These are phyloP conservation scores for Mylabris phalerata DNA, from an alignment of 1,140 invertebrate genomes.

Conservation along the genomic window DNA sequence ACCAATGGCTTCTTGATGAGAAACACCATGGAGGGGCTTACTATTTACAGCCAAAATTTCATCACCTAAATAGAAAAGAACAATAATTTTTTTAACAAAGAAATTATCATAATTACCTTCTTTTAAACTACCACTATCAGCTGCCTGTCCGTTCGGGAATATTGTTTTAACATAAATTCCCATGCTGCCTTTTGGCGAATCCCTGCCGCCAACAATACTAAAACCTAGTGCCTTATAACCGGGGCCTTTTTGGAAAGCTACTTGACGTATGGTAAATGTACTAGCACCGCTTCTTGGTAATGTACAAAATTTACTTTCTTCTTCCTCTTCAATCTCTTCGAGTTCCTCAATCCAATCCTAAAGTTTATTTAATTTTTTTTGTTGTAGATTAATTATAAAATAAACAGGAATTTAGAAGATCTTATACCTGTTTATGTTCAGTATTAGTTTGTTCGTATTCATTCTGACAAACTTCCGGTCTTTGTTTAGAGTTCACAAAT, in stretches of 20 bases:
- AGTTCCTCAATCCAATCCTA: constrained; percentile 38
- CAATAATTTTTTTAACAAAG: not conserved
- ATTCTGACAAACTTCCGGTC: constrained; percentile 32
- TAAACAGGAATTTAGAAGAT: constrained; percentile 8
- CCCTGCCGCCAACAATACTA: constrained; percentile 84
- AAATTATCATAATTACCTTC: constrained; percentile 54
- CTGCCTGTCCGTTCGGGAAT: constrained; percentile 77
- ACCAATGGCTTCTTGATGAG: constrained; percentile 82
- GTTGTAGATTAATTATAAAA: not conserved
- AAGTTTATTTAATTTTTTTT: not conserved
- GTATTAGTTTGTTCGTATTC: constrained; percentile 30
- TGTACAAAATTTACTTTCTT: constrained; percentile 46
- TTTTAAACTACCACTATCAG: constrained; percentile 73
- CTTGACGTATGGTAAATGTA: constrained; percentile 44
- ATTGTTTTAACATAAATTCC: constrained; percentile 90
- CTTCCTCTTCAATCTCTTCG: constrained; percentile 39
- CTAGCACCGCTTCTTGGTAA: constrained; percentile 42
- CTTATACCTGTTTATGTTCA: constrained; percentile 32
- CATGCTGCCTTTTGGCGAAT: constrained; percentile 81
- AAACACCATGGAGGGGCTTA: constrained; percentile 74
- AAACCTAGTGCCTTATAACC: constrained; percentile 83
- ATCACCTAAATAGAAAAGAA: constrained; percentile 57
- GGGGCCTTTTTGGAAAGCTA: constrained; percentile 65
- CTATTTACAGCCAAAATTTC: constrained; percentile 90
- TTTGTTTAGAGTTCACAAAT: constrained; percentile 32